phyloP scores from a whole-genome alignment of 1,140 invertebrate genomes.

The Tetragnatha versicolor region DNA sequence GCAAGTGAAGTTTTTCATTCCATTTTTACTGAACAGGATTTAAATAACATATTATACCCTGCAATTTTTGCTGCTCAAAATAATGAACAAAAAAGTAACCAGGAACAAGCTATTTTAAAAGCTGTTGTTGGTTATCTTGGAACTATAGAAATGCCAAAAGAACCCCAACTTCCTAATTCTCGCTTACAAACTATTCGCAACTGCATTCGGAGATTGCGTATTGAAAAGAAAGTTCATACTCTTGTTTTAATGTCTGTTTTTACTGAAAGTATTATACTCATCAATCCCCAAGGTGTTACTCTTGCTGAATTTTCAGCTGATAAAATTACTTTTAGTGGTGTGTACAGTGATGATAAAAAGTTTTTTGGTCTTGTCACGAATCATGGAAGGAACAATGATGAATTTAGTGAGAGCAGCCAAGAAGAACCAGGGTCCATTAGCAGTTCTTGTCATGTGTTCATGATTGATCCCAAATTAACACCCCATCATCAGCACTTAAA shows the following conservation, averaged over 20 bases:
- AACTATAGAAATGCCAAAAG: constrained; percentile 92
- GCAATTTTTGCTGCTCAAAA: constrained; percentile 56
- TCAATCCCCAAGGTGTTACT: constrained; percentile 70
- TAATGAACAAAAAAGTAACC: constrained; percentile 57
- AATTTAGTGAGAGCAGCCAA: constrained; percentile 57
- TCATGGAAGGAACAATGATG: constrained; percentile 65
- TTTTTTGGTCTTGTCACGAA: constrained; percentile 93
- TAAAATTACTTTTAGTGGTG: constrained; percentile 86
- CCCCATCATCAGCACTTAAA: constrained; percentile 75
- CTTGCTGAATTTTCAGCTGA: constrained; percentile 85
- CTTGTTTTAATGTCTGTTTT: constrained; percentile 85
- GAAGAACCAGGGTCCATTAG: constrained; percentile 68
- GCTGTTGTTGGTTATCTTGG: constrained; percentile 92
- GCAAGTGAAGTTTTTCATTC: constrained; percentile 49
- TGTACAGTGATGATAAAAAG: constrained; percentile 80
- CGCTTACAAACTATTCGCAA: constrained; percentile 72
- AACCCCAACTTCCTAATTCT: constrained; percentile 74
- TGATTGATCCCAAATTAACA: constrained; percentile 83
- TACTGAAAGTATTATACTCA: constrained; percentile 78
- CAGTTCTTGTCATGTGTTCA: constrained; percentile 94
- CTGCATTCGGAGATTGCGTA: constrained; percentile 85
- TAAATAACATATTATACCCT: constrained; percentile 60
- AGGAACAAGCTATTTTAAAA: constrained; percentile 69
- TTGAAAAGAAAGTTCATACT: constrained; percentile 87
- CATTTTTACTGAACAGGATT: constrained; percentile 60